These are phyloP conservation scores for Arbacia lixula DNA, from an alignment of 53 echinoderm and acorn worm genomes.

Conservation along the genomic window DNA sequence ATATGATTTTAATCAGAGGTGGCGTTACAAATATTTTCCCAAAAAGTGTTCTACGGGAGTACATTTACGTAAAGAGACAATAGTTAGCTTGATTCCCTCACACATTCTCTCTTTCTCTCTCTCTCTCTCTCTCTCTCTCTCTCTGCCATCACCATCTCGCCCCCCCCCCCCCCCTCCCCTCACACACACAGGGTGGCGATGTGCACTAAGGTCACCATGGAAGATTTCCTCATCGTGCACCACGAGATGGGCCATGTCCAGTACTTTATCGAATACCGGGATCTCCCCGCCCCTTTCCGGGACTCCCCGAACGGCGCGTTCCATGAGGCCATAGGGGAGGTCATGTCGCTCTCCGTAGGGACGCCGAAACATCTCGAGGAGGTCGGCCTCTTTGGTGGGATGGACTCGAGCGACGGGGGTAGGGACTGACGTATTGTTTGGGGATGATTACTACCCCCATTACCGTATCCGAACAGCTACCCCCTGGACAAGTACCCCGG, in stretches of 20 bases:
- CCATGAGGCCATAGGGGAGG: conserved; percentile 95
- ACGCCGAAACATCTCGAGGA: conserved; percentile 84
- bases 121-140: too few species aligned
- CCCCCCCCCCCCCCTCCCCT: neutral
- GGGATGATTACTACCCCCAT: too few species aligned
- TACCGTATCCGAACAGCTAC: neutral
- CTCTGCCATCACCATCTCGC: neutral
- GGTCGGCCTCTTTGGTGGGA: conserved; percentile 61
- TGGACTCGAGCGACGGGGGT: conserved; percentile 6
- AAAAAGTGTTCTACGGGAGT: too few species aligned
- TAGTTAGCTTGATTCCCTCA: too few species aligned
- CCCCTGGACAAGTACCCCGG: neutral
- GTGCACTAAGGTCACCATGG: conserved; percentile 85
- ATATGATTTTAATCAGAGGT: too few species aligned
- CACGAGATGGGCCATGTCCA: conserved; percentile 96
- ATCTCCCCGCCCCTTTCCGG: conserved; percentile 72
- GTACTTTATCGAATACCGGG: conserved; percentile 80
- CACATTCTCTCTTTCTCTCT: too few species aligned
- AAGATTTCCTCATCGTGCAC: conserved; percentile 74
- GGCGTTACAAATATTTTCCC: too few species aligned
- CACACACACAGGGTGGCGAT: conserved; percentile 79
- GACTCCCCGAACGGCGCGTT: conserved; percentile 88
- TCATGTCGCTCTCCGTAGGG: conserved; percentile 86
- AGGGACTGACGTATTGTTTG: too few species aligned
- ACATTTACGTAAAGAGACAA: too few species aligned